These are phyloP conservation scores for Ceryle rudis DNA, from an alignment of 2,797 vertebrate species.

Conservation along the genomic window DNA sequence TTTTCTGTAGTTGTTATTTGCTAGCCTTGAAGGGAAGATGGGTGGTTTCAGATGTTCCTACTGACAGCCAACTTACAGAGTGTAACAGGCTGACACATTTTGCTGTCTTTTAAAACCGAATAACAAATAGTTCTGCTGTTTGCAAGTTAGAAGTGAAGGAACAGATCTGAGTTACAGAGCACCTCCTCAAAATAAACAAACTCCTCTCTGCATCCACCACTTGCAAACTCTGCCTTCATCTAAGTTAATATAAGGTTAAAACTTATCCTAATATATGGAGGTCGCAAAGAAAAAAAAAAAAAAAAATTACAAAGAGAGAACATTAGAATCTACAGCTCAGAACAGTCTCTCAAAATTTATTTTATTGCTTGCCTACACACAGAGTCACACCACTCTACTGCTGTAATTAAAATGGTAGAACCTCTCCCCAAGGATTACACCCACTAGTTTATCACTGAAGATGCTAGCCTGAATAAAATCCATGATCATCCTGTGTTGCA, in stretches of 20 bases:
- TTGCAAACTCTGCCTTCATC: neutral
- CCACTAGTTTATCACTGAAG: neutral
- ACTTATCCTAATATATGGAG: neutral
- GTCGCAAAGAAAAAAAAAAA: neutral
- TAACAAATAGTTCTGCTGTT: conserved; percentile 28
- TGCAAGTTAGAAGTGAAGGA: conserved; percentile 1
- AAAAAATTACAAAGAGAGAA: neutral
- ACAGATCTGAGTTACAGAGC: neutral
- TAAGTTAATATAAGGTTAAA: neutral
- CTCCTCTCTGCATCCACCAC: fast-evolving
- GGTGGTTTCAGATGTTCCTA: neutral
- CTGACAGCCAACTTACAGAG: neutral
- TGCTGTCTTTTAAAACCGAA: conserved; percentile 58
- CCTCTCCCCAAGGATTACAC: neutral
- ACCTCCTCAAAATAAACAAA: neutral
- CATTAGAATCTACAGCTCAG: neutral
- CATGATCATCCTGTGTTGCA: fast-evolving
- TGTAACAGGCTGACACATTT: neutral
- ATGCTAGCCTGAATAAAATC: neutral
- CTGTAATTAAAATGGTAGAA: conserved; percentile 22
- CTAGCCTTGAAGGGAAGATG: neutral
- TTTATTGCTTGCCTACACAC: neutral
- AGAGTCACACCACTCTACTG: neutral
- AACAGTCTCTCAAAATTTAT: neutral
- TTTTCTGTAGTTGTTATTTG: neutral